phyloP scores from a whole-genome alignment of 2,113 vertebrate species.

The Varanus salvator region DNA sequence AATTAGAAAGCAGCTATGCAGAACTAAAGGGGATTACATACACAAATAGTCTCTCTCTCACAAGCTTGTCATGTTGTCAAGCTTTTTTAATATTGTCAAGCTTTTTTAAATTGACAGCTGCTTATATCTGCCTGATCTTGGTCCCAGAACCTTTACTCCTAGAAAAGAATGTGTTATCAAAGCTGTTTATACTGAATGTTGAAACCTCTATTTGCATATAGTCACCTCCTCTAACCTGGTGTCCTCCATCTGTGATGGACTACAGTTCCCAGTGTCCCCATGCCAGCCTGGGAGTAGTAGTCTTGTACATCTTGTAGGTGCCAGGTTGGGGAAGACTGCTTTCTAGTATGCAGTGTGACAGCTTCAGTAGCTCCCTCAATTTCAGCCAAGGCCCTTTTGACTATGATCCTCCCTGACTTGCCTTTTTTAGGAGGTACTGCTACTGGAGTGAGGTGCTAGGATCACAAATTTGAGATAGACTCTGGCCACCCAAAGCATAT shows the following conservation, averaged over 20 bases:
- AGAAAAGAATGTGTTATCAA: neutral
- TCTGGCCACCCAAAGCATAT: neutral
- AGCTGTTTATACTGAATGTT: neutral
- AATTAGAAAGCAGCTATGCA: neutral
- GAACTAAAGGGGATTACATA: neutral
- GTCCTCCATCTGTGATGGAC: too few relatives aligned
- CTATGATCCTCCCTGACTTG: neutral
- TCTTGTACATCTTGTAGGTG: too few relatives aligned
- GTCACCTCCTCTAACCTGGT: too few relatives aligned
- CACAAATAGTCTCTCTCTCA: neutral
- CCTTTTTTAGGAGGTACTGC: neutral
- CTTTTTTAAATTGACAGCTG: neutral
- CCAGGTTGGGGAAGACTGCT: too few relatives aligned
- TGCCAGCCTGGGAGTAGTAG: too few relatives aligned
- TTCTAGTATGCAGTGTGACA: neutral
- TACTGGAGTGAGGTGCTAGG: neutral
- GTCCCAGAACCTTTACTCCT: neutral
- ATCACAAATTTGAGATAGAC: slow-evolving; percentile 3
- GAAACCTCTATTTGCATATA: neutral
- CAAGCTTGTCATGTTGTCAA: too few relatives aligned
- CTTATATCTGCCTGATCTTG: neutral
- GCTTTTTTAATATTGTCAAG: neutral
- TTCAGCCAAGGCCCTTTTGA: neutral
- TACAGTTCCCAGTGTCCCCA: too few relatives aligned
- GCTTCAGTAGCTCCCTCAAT: neutral